Percentiles rank a stretch among this genome's conserved stretches.
These are phyloP conservation scores for Neoaliturus tenellus DNA, from an alignment of 2,888 invertebrate genomes.

Conservation along the genomic window DNA sequence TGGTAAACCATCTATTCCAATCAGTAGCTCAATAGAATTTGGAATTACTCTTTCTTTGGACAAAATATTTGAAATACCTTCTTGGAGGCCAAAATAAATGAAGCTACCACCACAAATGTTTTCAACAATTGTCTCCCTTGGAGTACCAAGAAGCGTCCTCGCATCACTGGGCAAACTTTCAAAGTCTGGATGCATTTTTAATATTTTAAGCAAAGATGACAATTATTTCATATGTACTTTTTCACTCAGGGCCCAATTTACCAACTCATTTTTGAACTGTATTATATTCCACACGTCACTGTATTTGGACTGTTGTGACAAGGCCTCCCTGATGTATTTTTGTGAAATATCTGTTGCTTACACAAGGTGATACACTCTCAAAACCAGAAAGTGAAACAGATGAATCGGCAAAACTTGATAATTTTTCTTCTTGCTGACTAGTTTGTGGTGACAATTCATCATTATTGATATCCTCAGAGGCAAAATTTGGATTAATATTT, in stretches of 20 bases:
- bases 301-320: too few relatives aligned
- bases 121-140: not conserved
- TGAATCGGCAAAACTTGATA: too few relatives aligned
- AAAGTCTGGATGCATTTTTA: not conserved
- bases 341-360: too few relatives aligned
- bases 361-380: too few relatives aligned
- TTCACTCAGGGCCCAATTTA: not conserved
- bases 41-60: not conserved
- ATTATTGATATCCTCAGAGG: too few relatives aligned
- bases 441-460: too few relatives aligned
- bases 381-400: too few relatives aligned
- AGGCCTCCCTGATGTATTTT: too few relatives aligned
- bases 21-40: not conserved
- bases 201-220: not conserved
- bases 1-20: conserved; percentile 13
- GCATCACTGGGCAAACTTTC: not conserved
- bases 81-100: not conserved
- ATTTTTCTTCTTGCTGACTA: too few relatives aligned
- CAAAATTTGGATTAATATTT: too few relatives aligned
- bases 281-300: too few relatives aligned
- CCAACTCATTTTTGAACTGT: not conserved
- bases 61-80: not conserved
- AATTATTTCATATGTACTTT: not conserved
- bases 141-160: not conserved
- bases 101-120: not conserved